Percentiles rank a stretch among this genome's conserved stretches.
phyloP scores from a whole-genome alignment of 1,140 invertebrate genomes.

The Antheraea mylitta region DNA sequence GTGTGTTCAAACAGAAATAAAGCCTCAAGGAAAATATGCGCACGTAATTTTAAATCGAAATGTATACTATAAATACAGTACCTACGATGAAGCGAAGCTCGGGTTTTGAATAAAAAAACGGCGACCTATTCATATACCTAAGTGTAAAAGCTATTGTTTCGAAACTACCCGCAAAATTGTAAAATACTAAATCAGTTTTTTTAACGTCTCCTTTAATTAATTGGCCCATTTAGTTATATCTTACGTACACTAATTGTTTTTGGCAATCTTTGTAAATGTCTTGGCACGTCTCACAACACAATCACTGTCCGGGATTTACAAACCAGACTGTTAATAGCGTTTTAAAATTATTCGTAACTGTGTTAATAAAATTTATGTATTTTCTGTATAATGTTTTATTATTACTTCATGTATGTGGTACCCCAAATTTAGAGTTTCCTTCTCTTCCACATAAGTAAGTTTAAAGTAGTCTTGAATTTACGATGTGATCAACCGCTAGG shows the following conservation, averaged over 20 bases:
- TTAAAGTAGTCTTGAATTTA: too few relatives aligned
- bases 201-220: conserved; percentile 49
- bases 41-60: not conserved
- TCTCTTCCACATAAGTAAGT: too few relatives aligned
- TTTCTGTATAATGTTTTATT: too few relatives aligned
- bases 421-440: too few relatives aligned
- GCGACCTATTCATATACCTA: conserved; percentile 35
- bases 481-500: too few relatives aligned
- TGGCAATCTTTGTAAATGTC: conserved; percentile 2
- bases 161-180: conserved; percentile 45
- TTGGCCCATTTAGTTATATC: conserved; percentile 55
- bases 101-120: conserved; percentile 34
- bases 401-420: too few relatives aligned
- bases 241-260: conserved; percentile 5
- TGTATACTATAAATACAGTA: conserved; percentile 33
- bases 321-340: not conserved
- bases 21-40: not conserved
- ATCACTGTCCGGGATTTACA: conserved; percentile 20
- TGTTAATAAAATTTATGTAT: too few relatives aligned
- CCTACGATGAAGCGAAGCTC: conserved; percentile 47
- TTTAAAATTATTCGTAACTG: too few relatives aligned
- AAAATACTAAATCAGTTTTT: conserved; percentile 31
- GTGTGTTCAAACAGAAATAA: too few relatives aligned
- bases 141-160: conserved; percentile 67
- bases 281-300: conserved; percentile 29